Conservation (phyloP, 2,888 invertebrate genomes). For the Gastrophysa polygoni region DNA sequence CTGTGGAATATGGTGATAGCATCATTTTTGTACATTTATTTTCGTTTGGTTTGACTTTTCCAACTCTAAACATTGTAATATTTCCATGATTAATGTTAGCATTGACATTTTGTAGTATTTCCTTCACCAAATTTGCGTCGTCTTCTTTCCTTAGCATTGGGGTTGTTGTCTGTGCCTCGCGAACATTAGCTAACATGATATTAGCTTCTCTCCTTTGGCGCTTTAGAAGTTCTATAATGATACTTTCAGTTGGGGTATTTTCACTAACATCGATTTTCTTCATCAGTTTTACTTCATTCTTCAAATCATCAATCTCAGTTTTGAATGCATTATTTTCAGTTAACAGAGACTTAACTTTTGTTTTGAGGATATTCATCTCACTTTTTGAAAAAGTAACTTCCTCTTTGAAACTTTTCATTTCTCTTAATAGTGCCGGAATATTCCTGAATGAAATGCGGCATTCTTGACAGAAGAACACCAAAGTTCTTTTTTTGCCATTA, state of each 20-base stretch:
- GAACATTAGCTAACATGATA: constrained; percentile 2
- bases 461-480: too few species aligned
- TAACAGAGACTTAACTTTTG: background rate
- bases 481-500: too few species aligned
- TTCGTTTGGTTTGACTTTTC: background rate
- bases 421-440: background rate
- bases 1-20: background rate
- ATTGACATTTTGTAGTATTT: background rate
- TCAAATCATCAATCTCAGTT: background rate
- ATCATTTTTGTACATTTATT: background rate
- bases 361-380: background rate
- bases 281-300: background rate
- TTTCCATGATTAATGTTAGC: background rate
- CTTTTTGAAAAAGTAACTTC: background rate
- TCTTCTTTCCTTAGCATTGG: background rate
- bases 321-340: background rate
- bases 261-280: background rate
- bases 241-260: background rate
- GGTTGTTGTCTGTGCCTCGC: background rate
- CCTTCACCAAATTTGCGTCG: background rate
- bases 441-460: background rate
- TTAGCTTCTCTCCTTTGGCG: background rate
- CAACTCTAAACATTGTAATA: constrained; percentile 3
- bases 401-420: background rate
- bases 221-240: background rate